A percentile compares a stretch with the other conserved stretches of the same genome.
These are phyloP conservation scores for Oxystoma pomonae DNA, from an alignment of 2,888 invertebrate species.

Conservation along the genomic window DNA sequence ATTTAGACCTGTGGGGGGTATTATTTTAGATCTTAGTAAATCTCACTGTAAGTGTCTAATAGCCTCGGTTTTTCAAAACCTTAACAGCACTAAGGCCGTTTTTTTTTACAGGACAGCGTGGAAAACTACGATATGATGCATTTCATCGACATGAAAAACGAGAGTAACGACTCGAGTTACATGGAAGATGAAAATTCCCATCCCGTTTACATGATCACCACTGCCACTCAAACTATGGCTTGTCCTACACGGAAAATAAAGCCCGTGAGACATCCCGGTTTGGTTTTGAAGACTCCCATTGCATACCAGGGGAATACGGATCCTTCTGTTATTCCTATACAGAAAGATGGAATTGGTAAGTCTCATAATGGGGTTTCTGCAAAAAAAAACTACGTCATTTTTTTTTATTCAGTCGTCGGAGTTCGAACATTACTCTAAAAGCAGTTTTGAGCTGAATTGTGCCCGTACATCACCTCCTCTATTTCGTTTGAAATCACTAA, in stretches of 20 bases:
- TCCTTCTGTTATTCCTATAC: constrained; percentile 81
- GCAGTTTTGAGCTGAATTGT: too few species aligned
- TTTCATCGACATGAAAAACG: constrained; percentile 45
- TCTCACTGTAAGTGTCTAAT: too few species aligned
- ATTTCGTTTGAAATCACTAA: too few species aligned
- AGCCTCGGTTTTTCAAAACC: too few species aligned
- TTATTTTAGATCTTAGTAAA: too few species aligned
- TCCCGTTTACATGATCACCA: constrained; percentile 50
- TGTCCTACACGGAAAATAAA: constrained; percentile 61
- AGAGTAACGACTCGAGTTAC: constrained; percentile 48
- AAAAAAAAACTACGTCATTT: too few species aligned
- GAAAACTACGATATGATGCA: constrained; percentile 47
- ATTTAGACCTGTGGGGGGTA: too few species aligned
- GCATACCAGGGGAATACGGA: constrained; percentile 77
- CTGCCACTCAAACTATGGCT: constrained; percentile 54
- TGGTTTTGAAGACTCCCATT: constrained; percentile 72
- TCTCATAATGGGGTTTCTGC: too few species aligned
- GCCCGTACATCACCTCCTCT: too few species aligned
- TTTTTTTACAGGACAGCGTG: constrained; percentile 41
- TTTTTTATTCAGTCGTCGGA: too few species aligned
- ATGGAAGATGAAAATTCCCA: constrained; percentile 49
- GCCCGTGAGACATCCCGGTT: constrained; percentile 68
- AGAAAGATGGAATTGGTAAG: constrained; percentile 86
- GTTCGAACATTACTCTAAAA: too few species aligned
- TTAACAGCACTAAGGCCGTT: too few species aligned